A percentile compares a stretch with the other conserved stretches of the same genome.
Evolutionary conservation across 2,888 invertebrate genomes (phyloP).

Genomic region (Argyra leucocephala): DNA sequence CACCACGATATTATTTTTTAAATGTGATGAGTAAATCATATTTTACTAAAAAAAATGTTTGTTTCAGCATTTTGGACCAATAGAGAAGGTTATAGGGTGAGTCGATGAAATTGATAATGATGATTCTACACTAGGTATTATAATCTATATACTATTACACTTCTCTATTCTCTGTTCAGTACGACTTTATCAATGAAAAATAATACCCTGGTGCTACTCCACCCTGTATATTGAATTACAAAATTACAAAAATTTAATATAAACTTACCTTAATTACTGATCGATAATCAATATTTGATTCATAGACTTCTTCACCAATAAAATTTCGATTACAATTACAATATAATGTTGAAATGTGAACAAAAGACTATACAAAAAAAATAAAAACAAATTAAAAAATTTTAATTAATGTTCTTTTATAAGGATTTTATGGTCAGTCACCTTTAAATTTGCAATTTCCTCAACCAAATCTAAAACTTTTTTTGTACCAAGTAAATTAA

Average conservation of each 20-base stretch:
- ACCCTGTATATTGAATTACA: too few species aligned
- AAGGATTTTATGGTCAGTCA: conserved; percentile 22
- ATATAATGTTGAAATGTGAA: conserved; percentile 43
- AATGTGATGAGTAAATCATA: too few species aligned
- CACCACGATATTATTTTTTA: too few species aligned
- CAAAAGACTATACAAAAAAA: conserved; percentile 35
- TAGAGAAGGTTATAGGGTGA: too few species aligned
- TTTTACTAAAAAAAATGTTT: background rate
- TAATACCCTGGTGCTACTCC: too few species aligned
- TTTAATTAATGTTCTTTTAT: background rate
- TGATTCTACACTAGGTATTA: too few species aligned
- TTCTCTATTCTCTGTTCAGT: too few species aligned
- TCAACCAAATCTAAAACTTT: conserved; percentile 42
- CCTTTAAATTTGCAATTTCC: conserved; percentile 42
- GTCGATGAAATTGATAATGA: too few species aligned
- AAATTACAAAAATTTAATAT: too few species aligned
- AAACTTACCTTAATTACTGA: conserved; percentile 41
- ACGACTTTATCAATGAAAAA: too few species aligned
- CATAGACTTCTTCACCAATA: conserved; percentile 43
- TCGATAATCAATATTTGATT: conserved; percentile 43
- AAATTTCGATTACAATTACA: conserved; percentile 43
- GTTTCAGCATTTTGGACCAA: too few species aligned
- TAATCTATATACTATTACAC: too few species aligned
- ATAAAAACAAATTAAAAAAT: background rate
- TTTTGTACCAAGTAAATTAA: conserved; percentile 44